Base-by-base conservation (phyloP, 1,140 invertebrate species). In the Centruroides vittatus region DNA sequence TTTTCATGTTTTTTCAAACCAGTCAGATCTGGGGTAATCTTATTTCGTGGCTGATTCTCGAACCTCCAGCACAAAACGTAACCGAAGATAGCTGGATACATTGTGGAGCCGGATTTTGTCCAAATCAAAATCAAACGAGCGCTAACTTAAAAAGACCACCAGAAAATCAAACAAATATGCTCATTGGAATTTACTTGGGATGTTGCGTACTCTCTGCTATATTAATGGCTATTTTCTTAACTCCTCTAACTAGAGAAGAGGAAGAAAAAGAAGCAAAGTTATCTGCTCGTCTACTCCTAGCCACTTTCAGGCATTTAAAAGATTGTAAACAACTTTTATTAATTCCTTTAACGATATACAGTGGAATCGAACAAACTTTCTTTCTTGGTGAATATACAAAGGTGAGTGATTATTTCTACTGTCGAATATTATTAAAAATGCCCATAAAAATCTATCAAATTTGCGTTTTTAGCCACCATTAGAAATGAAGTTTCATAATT, bases 311-410 rank as follows among this genome's bases (percentile, higher is more conserved):
- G 70, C 93, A 95, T 69, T 76, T 93, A 65, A 89, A 87, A 75
- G 71, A 74, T 41, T 85, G 85, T 0, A 88, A 91, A 69, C 92
- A 96, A 70, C 84, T 94, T 67, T 78, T 98, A 4, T 80, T 98
- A 8, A 93, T 97, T 67, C 92, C 93, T 1, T 84, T 98, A 60
- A 98, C 94, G 0, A 76, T 98, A 47, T 98, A 90, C 83, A 97
- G 94, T 68, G 94, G 94, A 54, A 86, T 98, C 80, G 93, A 98
- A 73, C 93, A 98, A 73, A 92, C 90, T 0, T 97, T 96, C 76
- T 89, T 96, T 61, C 86, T 87, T 11, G 90, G 91, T 51, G 91
- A 97, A 68, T 98, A 89, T 71, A 96, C 93, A 6, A 88, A 88
- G 78, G 88, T 90, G 79, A 78, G 59, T 47, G 8, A 47, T 9